phyloP scores from a whole-genome alignment of 1,140 invertebrate genomes.

The Scylla paramamosain region DNA sequence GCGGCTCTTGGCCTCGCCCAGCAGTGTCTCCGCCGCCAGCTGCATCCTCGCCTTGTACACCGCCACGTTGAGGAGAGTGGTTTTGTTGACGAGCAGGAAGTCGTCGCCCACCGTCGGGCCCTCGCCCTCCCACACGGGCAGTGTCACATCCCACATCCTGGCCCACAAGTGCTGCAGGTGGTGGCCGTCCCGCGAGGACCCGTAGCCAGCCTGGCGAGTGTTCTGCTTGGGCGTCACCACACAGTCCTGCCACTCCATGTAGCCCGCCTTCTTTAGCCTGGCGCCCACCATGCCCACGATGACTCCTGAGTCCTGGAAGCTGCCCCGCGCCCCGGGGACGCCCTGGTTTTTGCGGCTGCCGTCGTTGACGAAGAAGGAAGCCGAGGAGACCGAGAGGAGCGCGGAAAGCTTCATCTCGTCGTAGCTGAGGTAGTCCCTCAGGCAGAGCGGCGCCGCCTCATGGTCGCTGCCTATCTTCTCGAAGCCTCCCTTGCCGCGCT shows the following conservation, averaged over 20 bases:
- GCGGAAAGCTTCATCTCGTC: constrained; percentile 85
- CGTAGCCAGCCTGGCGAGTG: constrained; percentile 81
- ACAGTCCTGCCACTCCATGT: constrained; percentile 84
- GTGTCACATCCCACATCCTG: constrained; percentile 80
- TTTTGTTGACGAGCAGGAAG: constrained; percentile 78
- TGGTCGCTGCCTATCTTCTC: constrained; percentile 81
- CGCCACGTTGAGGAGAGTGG: constrained; percentile 80
- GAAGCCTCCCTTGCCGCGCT: constrained; percentile 82
- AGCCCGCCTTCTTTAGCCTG: constrained; percentile 80
- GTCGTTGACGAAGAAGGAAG: constrained; percentile 85
- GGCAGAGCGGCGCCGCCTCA: constrained; percentile 80
- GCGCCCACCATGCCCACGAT: constrained; percentile 81
- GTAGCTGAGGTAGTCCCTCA: constrained; percentile 81
- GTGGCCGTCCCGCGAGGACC: constrained; percentile 69
- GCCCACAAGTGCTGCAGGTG: constrained; percentile 80
- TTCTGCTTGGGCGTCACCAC: constrained; percentile 82
- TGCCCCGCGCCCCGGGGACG: constrained; percentile 79
- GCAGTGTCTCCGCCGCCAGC: constrained; percentile 81
- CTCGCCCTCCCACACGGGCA: constrained; percentile 79
- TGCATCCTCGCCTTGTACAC: constrained; percentile 81
- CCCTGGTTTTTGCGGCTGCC: constrained; percentile 84
- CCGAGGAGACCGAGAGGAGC: constrained; percentile 84
- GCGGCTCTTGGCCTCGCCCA: constrained; percentile 81
- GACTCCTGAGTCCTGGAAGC: constrained; percentile 80
- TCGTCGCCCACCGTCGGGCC: constrained; percentile 42